Evolutionary conservation across 2,888 invertebrate genomes (phyloP).

Genomic region (Prosopocoilus inquinatus): DNA sequence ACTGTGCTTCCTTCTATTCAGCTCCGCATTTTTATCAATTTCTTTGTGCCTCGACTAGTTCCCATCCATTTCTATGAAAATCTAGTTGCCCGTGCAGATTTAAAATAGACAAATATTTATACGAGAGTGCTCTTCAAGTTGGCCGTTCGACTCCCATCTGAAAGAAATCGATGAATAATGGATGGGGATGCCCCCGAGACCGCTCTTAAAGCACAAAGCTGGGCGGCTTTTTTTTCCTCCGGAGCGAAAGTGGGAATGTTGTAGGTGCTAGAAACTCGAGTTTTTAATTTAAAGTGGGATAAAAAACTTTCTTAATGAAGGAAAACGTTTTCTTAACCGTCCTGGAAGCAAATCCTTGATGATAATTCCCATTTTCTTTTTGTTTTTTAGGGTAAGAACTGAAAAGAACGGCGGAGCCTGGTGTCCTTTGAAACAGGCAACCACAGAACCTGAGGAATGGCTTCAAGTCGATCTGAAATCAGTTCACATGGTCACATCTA

Average conservation of each 20-base stretch:
- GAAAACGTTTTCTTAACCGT: no score
- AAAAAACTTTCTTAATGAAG: no score
- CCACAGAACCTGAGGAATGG: constrained; percentile 74
- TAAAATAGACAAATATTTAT: constrained; percentile 8
- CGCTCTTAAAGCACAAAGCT: constrained; percentile 37
- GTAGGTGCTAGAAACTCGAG: constrained; percentile 14
- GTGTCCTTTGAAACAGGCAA: constrained; percentile 86
- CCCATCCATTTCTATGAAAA: neutral
- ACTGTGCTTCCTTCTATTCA: no score
- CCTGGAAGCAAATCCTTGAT: no score
- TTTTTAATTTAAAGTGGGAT: constrained; percentile 5
- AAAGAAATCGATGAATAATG: constrained; percentile 43
- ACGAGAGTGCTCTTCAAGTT: neutral
- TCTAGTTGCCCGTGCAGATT: neutral
- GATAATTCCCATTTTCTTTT: constrained; percentile 12
- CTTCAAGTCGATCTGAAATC: constrained; percentile 76
- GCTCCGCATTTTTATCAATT: no score
- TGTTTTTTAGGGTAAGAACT: constrained; percentile 68
- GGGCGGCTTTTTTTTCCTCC: constrained; percentile 22
- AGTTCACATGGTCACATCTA: constrained; percentile 80
- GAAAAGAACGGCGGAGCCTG: constrained; percentile 88
- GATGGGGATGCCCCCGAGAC: constrained; percentile 39
- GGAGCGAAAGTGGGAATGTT: neutral
- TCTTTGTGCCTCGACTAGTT: neutral
- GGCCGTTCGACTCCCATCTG: constrained; percentile 19